Evolutionary conservation across 2,888 invertebrate genomes (phyloP), one percentile per base, ranked within the genome.

Genomic region (Aethes cnicana): DNA sequence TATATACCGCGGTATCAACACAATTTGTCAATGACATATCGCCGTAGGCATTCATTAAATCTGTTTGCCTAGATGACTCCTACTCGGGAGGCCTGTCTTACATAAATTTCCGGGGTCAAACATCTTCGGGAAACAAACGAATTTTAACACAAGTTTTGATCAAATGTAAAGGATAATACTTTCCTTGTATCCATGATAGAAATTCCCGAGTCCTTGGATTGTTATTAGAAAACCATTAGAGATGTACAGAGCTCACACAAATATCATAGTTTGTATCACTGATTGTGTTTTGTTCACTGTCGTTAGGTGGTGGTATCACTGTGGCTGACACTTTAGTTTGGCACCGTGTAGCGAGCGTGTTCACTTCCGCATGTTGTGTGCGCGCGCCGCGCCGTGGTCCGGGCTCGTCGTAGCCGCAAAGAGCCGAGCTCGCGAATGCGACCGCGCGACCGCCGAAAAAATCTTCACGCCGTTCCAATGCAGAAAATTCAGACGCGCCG

Each of bases 371-470:
- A 86, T 87, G 62, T 66, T 77, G 86, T 81, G 32, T n/a, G 77
- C 73, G 81, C 78, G 83, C 81, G 72, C 72, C 71, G 74, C 77
- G 78, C 66, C 69, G 70, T 14, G 18, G 21, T 20, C 9, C 68
- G 71, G 73, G 77, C 70, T 72, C 77, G 84, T 84, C 82, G 79
- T 72, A 77, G 74, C 70, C 68, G 81, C 68, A 71, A 80, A 81
- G 85, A 86, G 87, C 85, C 84, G 77, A 77, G 80, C 83, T 84
- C 84, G 88, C 88, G 75, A 89, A 88, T 88, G 83, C 83, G 83
- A 80, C 88, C 83, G 85, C 84, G 82, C 83, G 83, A 80, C 89
- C 84, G 86, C 85, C 88, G 86, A 88, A 88, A n/a, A 87, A 85
- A 81, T 86, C 81, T 81, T 81, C 77, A 72, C 85, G 77, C 75